phyloP scores from a whole-genome alignment of 1,140 invertebrate genomes.

The Acromyrmex charruanus region DNA sequence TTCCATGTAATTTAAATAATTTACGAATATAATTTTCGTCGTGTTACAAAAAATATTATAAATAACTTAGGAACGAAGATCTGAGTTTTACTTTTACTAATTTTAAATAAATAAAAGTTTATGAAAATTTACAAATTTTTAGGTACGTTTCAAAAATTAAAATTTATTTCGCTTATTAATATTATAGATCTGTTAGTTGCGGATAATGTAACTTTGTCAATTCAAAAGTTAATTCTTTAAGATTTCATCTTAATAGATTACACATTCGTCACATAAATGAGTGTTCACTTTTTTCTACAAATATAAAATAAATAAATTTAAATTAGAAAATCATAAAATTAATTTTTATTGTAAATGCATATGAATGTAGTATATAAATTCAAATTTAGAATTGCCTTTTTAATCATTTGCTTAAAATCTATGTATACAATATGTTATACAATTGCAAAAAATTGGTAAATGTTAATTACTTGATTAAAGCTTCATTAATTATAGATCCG shows the following conservation, averaged over 20 bases:
- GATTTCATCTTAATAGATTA: background rate
- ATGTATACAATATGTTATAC: background rate
- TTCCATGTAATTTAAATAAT: background rate
- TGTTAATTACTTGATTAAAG: background rate
- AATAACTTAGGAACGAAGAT: background rate
- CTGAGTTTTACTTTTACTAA: background rate
- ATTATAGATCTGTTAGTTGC: background rate
- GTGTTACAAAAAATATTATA: background rate
- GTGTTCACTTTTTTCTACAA: background rate
- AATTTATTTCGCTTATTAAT: background rate
- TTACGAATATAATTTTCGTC: slow-evolving; percentile 3
- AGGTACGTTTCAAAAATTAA: too few relatives aligned
- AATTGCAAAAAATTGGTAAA: background rate
- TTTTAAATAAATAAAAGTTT: background rate
- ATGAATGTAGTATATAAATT: background rate
- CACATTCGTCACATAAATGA: background rate
- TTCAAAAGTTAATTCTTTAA: background rate
- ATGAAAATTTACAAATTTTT: background rate
- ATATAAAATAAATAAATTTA: slow-evolving; percentile 2
- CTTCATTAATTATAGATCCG: slow-evolving; percentile 30
- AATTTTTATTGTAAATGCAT: background rate
- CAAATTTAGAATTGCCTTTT: background rate
- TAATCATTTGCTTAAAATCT: background rate
- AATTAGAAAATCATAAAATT: slow-evolving; percentile 1
- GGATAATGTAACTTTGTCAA: background rate